Percentiles rank a stretch among this genome's conserved stretches.
Conservation (phyloP, 2,888 invertebrate species). For the Andrena haemorrhoa region DNA sequence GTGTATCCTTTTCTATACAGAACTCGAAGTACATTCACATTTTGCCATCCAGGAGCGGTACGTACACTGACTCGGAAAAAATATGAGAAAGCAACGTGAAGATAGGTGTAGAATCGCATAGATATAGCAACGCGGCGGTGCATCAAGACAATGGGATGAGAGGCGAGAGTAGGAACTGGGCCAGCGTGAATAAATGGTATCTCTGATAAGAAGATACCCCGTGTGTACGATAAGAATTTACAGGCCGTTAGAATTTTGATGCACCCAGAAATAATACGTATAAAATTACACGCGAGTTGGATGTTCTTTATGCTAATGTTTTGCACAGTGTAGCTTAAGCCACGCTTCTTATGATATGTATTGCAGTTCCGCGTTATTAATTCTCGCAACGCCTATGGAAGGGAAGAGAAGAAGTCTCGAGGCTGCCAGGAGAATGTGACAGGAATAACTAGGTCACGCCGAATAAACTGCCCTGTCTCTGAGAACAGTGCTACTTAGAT, state of each 20-base stretch:
- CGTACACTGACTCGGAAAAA: background rate
- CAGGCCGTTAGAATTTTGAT: constrained; percentile 55
- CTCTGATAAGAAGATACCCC: constrained; percentile 52
- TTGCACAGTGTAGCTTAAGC: background rate
- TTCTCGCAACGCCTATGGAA: background rate
- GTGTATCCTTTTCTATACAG: too few relatives aligned
- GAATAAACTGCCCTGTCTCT: constrained; percentile 16
- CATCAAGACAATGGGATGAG: constrained; percentile 41
- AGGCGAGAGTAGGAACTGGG: constrained; percentile 53
- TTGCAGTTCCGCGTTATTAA: background rate
- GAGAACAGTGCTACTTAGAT: constrained; percentile 9
- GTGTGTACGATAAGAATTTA: constrained; percentile 53
- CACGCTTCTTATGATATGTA: background rate
- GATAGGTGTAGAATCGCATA: constrained; percentile 6
- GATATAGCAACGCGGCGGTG: constrained; percentile 6
- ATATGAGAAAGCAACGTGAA: background rate
- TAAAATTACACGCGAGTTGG: constrained; percentile 19
- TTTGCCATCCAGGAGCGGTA: background rate
- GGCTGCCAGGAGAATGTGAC: background rate
- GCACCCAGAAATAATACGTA: constrained; percentile 25
- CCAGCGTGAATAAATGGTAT: constrained; percentile 58
- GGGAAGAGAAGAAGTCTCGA: background rate
- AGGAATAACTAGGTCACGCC: constrained; percentile 8
- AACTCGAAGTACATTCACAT: background rate
- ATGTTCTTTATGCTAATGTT: constrained; percentile 5